A percentile compares a stretch with the other conserved stretches of the same genome.
phyloP scores from a whole-genome alignment of 1,140 invertebrate species.

The Drosophila serrata region DNA sequence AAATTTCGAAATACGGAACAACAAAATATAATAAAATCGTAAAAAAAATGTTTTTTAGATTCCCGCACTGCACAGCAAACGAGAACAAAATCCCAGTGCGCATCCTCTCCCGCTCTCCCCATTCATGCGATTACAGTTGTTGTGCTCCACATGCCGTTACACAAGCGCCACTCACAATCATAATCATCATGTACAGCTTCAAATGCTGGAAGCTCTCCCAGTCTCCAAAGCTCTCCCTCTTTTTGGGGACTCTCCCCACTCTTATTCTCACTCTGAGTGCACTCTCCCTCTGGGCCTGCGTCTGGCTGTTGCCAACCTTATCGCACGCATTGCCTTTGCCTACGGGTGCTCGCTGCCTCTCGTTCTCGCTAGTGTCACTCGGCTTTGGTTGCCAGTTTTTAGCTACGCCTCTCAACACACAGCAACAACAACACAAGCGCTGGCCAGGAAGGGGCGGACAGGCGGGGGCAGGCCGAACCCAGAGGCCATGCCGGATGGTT shows the following conservation, averaged over 20 bases:
- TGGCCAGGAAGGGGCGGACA: slow-evolving; percentile 31
- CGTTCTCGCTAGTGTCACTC: slow-evolving; percentile 28
- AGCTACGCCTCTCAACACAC: slow-evolving; percentile 74
- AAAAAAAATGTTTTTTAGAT: slow-evolving; percentile 73
- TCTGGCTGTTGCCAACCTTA: slow-evolving; percentile 53
- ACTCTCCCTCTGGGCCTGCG: slow-evolving; percentile 19
- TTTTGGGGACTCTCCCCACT: slow-evolving; percentile 6
- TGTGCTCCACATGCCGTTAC: slow-evolving; percentile 73
- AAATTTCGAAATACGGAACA: slow-evolving; percentile 66
- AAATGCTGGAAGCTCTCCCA: slow-evolving; percentile 49
- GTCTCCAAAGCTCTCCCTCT: slow-evolving; percentile 27
- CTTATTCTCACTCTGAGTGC: slow-evolving; percentile 11
- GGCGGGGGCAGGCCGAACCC: slow-evolving; percentile 34
- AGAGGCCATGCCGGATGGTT: slow-evolving; percentile 45
- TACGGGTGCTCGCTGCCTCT: slow-evolving; percentile 31
- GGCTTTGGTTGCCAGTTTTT: slow-evolving; percentile 51
- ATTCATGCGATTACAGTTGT: slow-evolving; percentile 61
- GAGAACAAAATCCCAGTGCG: slow-evolving; percentile 45
- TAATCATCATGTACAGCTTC: slow-evolving; percentile 67
- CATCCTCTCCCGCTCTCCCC: slow-evolving; percentile 36
- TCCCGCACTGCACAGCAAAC: slow-evolving; percentile 36
- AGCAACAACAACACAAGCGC: slow-evolving; percentile 33
- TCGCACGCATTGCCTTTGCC: slow-evolving; percentile 54
- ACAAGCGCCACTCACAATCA: slow-evolving; percentile 44
- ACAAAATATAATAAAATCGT: slow-evolving; percentile 67